phyloP scores from a whole-genome alignment of 1,140 invertebrate genomes.

The Pseudomyrmex pallidus region DNA sequence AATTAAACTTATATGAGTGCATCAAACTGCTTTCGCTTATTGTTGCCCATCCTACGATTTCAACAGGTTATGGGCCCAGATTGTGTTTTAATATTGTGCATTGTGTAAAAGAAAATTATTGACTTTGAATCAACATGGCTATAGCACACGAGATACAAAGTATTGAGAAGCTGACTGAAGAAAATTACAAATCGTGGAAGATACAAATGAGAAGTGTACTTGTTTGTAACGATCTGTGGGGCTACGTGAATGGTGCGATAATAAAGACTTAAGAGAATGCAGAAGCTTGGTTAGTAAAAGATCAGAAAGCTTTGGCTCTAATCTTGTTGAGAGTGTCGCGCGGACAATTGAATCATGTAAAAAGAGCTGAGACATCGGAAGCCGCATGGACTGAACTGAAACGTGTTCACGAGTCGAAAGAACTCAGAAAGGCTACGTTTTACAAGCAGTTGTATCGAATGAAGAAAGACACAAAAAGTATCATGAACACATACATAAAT shows the following conservation, averaged over 20 bases:
- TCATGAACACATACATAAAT: neutral
- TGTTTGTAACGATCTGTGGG: constrained; percentile 20
- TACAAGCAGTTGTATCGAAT: constrained; percentile 5
- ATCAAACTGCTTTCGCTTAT: too few relatives aligned
- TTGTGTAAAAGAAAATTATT: too few relatives aligned
- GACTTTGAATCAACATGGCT: neutral
- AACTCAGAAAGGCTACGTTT: neutral
- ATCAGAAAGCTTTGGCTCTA: constrained; percentile 1
- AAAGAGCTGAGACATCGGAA: neutral
- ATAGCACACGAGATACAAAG: neutral
- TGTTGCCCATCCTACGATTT: too few relatives aligned
- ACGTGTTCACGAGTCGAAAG: neutral
- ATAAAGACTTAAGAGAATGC: neutral
- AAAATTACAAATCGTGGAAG: constrained; percentile 1
- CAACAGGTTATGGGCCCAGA: too few relatives aligned
- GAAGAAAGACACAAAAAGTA: neutral
- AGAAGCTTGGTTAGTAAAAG: neutral
- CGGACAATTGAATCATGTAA: neutral
- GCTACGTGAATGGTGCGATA: neutral
- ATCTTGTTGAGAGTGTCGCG: neutral
- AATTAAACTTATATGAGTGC: too few relatives aligned
- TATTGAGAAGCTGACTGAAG: neutral
- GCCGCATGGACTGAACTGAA: neutral
- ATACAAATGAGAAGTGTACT: constrained; percentile 29
- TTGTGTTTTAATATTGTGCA: too few relatives aligned